These are phyloP conservation scores for Brachyalestes nurse DNA, from an alignment of 2,797 vertebrate species.

Conservation along the genomic window DNA sequence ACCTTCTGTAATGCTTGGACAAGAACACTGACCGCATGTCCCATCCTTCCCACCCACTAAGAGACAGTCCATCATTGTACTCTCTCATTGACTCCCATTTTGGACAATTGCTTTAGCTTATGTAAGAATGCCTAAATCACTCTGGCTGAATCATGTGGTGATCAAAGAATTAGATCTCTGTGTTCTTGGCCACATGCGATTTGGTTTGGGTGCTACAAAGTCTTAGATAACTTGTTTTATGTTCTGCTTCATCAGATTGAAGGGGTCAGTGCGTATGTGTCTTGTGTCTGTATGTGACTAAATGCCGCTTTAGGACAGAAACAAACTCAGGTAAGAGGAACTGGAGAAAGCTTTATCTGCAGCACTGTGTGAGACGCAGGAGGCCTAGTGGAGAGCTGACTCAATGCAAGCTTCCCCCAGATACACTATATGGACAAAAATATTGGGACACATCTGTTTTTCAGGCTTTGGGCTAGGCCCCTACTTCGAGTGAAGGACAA, in stretches of 20 bases:
- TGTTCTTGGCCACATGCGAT: conserved; percentile 1
- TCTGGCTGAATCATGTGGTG: conserved; percentile 12
- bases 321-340: background rate
- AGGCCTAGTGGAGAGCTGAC: no score
- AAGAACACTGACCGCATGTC: background rate
- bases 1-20: background rate
- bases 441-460: no score
- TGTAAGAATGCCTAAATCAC: conserved; percentile 14
- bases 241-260: background rate
- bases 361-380: no score
- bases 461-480: no score
- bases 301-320: background rate
- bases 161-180: background rate
- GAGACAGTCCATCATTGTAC: background rate
- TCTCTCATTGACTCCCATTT: background rate
- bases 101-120: background rate
- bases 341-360: no score
- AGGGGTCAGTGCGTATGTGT: background rate
- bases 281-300: background rate
- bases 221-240: background rate
- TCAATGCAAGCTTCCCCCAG: no score
- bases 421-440: no score
- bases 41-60: background rate
- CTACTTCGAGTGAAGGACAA: no score
- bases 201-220: background rate